These are phyloP conservation scores for Thecocarcelia acutangulata DNA, from an alignment of 2,888 invertebrate species.

Conservation along the genomic window DNA sequence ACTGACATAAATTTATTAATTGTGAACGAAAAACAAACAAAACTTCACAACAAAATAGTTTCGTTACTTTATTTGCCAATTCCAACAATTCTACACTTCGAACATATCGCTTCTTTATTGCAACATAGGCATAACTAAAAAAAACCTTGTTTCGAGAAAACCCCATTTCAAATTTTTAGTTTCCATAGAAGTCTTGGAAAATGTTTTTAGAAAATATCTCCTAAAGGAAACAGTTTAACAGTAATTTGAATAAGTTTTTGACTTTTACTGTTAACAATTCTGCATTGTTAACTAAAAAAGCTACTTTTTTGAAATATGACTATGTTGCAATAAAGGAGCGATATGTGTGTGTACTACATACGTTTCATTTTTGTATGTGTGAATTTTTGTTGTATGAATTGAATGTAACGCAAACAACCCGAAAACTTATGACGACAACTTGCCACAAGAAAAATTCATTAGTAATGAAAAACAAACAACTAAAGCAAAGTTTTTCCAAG, in stretches of 20 bases:
- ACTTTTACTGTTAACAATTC: too few species aligned
- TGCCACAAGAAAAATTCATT: conserved; percentile 27
- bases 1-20: conserved; percentile 66
- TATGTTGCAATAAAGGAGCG: too few species aligned
- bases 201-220: too few species aligned
- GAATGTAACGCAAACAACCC: conserved; percentile 10
- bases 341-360: not conserved
- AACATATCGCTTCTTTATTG: too few species aligned
- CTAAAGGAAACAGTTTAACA: too few species aligned
- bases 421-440: conserved; percentile 37
- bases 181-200: too few species aligned
- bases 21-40: conserved; percentile 51
- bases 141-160: too few species aligned
- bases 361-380: not conserved
- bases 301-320: too few species aligned
- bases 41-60: conserved; percentile 29
- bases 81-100: not conserved
- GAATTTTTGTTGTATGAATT: not conserved
- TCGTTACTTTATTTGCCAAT: not conserved
- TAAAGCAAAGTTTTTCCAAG: conserved; percentile 29
- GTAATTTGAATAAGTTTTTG: too few species aligned
- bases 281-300: too few species aligned
- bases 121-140: too few species aligned
- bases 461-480: conserved; percentile 10
- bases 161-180: too few species aligned